Evolutionary conservation across 2,888 invertebrate species (phyloP), one percentile per base, ranked within the genome.

Genomic region (Agrotis puta): DNA sequence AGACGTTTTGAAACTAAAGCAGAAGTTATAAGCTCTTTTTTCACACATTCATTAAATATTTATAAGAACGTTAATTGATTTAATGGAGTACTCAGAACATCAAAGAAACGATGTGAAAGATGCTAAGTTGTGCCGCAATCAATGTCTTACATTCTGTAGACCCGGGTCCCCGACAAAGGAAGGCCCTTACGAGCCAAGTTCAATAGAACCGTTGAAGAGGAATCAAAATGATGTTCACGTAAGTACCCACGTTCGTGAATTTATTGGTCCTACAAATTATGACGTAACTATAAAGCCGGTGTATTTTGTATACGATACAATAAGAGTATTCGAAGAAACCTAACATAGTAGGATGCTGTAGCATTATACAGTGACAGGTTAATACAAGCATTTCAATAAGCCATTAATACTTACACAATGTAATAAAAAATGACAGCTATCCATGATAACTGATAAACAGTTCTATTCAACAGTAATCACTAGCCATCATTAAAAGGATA

Each of bases 131-230:
- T 48, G 22, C 75, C 70, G 75, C 77, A 84, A 79, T 83, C 82
- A 82, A 83, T 83, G 72, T 73, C 77, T 81, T 79, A 72, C 77
- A 73, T 80, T 81, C 67, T 64, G 43, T 76, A 83, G 79, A 84
- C 80, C 80, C 82, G 73, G 82, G 79, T 84, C 80, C 80, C 82
- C 74, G 33, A 79, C 79, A 82, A 83, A 81, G 74, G 81, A 85
- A 77, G 78, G 57, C 77, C 77, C 69, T 74, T 76, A 63, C 70
- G 63, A 58, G 54, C 62, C 66, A 81, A 79, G 79, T 81, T 84
- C 83, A 85, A 85, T 85, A 81, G 80, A 83, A 67, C 76, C 83
- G 85, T 84, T 84, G 71, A 80, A 75, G 81, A 61, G 74, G 68
- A 81, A 79, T 85, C 77, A 82, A 85, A 87, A 86, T 73, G 63